Evolutionary conservation across 1,140 invertebrate genomes (phyloP).

Genomic region (Pseudomyrmex cubaensis): DNA sequence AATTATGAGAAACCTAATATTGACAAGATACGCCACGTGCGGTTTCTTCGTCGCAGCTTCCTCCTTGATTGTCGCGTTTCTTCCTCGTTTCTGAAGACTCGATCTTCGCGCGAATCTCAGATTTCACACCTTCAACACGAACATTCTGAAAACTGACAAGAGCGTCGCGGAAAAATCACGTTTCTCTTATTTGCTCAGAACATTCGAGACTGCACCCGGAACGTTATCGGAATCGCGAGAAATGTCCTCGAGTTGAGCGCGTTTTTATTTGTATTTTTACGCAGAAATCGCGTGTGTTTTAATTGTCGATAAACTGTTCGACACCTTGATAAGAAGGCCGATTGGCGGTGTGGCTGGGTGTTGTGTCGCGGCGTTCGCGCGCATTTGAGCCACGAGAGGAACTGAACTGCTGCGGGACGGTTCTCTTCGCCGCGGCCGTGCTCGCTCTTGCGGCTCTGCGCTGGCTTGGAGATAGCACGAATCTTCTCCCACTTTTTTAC

Average conservation of each 20-base stretch:
- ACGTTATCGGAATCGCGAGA: slow-evolving; percentile 47
- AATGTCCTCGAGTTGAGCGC: slow-evolving; percentile 12
- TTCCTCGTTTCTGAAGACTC: neutral
- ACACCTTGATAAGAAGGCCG: too few species aligned
- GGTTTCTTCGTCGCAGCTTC: neutral
- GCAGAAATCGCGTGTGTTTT: slow-evolving; percentile 4
- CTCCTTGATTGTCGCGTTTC: neutral
- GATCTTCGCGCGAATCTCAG: neutral
- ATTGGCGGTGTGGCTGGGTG: neutral
- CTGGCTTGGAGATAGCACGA: slow-evolving; percentile 45
- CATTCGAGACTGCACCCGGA: neutral
- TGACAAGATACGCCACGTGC: neutral
- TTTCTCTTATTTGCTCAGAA: neutral
- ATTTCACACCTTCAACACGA: neutral
- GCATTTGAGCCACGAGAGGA: slow-evolving; percentile 47
- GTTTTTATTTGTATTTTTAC: neutral
- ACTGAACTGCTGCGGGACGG: slow-evolving; percentile 50
- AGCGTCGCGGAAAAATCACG: neutral
- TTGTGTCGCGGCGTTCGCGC: slow-evolving; percentile 5
- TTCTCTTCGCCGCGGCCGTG: too few species aligned
- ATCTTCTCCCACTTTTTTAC: slow-evolving; percentile 57
- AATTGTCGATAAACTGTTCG: neutral
- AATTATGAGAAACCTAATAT: too few species aligned
- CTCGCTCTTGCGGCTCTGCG: too few species aligned
- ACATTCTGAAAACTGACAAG: slow-evolving; percentile 13